Evolutionary conservation across 2,888 invertebrate genomes (phyloP).

Genomic region (Tethea ocularis): DNA sequence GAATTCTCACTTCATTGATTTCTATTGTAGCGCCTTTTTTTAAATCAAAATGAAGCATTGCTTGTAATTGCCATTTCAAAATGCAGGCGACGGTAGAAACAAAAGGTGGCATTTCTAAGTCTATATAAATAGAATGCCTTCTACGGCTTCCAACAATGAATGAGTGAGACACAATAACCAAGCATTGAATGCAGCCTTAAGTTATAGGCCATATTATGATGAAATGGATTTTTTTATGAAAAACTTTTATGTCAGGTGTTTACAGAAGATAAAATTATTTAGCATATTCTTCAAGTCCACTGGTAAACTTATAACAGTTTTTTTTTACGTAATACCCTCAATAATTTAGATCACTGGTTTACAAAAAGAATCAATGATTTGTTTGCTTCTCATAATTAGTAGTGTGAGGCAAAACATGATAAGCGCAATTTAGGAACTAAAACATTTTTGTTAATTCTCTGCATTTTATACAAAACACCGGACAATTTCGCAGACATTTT

Average conservation of each 20-base stretch:
- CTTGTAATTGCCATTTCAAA: background rate
- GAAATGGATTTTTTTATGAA: background rate
- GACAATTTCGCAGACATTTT: background rate
- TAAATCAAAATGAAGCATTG: background rate
- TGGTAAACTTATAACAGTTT: no score
- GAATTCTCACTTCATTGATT: no score
- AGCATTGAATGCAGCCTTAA: slow-evolving; percentile 25
- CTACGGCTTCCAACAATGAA: slow-evolving; percentile 53
- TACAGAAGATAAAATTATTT: no score
- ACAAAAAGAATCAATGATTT: no score
- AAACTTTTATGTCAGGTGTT: background rate
- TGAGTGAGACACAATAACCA: slow-evolving; percentile 20
- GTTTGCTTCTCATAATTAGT: no score
- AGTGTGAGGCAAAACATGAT: no score
- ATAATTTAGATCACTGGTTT: no score
- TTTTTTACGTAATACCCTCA: no score
- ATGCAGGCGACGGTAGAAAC: slow-evolving; percentile 22
- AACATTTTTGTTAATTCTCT: no score
- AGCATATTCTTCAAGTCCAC: no score
- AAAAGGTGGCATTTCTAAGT: slow-evolving; percentile 35
- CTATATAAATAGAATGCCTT: slow-evolving; percentile 54
- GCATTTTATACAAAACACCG: background rate
- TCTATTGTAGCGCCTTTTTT: no score
- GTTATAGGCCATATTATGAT: background rate
- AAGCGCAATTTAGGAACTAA: no score